Percentiles rank a stretch among this genome's conserved stretches.
Conservation (phyloP, 2,797 vertebrate genomes). For the Corythornis leucogaster region DNA sequence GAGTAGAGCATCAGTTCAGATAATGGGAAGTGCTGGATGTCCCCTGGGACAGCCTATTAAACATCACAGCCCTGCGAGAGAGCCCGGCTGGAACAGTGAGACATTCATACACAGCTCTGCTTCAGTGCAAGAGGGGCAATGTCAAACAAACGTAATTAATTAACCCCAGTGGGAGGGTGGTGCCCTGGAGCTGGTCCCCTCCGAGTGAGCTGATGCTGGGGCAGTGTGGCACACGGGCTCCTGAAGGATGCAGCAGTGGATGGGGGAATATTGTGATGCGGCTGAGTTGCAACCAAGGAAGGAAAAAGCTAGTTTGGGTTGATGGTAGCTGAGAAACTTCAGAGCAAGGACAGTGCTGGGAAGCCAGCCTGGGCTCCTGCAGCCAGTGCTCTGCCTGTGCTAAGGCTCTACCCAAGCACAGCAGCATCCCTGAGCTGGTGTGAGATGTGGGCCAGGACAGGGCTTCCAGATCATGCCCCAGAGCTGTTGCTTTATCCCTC, state of each 20-base stretch:
- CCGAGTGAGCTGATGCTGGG: accelerated
- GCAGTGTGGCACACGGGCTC: background rate
- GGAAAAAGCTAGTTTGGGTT: background rate
- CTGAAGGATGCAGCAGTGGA: accelerated
- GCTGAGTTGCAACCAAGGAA: background rate
- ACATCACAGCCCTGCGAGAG: background rate
- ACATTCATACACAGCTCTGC: background rate
- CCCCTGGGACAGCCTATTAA: background rate
- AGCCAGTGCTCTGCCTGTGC: background rate
- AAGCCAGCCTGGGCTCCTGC: background rate
- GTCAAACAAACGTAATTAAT: conserved; percentile 51
- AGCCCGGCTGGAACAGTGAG: background rate
- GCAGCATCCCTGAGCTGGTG: background rate
- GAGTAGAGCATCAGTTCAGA: background rate
- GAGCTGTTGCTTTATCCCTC: background rate
- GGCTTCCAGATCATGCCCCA: background rate
- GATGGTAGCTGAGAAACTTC: background rate
- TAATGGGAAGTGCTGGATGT: background rate
- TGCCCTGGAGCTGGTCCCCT: background rate
- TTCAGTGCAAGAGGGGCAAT: background rate
- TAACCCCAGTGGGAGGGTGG: background rate
- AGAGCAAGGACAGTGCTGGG: background rate
- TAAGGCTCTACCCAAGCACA: background rate
- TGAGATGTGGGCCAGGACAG: accelerated
- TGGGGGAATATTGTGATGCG: background rate